Evolutionary conservation across 2,888 invertebrate species (phyloP).

Genomic region (Drosophila kokeensis): DNA sequence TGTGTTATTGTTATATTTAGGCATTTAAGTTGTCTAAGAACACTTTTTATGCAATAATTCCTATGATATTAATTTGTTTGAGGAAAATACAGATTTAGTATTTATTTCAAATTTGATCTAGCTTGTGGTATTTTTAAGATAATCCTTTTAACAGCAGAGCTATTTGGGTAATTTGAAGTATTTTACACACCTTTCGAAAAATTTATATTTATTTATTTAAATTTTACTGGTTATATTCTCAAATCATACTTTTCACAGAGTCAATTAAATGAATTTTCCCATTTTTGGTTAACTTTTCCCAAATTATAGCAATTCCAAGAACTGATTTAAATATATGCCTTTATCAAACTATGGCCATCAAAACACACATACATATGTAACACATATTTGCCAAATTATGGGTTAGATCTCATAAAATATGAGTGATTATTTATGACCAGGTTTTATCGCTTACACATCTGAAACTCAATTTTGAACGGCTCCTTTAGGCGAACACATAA

Average conservation of each 20-base stretch:
- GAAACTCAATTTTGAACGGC: conserved; percentile 14
- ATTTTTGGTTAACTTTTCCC: not conserved
- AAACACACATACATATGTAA: conserved; percentile 23
- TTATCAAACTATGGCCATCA: conserved; percentile 20
- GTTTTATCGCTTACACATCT: conserved; percentile 38
- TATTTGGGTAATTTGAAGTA: not conserved
- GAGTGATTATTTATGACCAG: conserved; percentile 56
- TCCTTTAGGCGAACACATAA: conserved; percentile 47
- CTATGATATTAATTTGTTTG: not conserved
- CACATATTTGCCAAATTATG: conserved; percentile 65
- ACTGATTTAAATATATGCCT: conserved; percentile 1
- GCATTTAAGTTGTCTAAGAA: not conserved
- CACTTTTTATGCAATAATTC: not conserved
- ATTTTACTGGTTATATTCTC: not conserved
- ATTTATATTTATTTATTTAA: too few relatives aligned
- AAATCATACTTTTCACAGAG: not conserved
- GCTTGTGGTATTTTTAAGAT: not conserved
- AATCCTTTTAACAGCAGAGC: not conserved
- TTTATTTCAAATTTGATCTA: not conserved
- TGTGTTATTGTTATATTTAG: not conserved
- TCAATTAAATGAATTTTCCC: not conserved
- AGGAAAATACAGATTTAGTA: not conserved
- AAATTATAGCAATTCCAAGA: conserved; percentile 5
- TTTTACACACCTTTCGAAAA: not conserved
- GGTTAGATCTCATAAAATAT: conserved; percentile 32